A percentile compares a stretch with the other conserved stretches of the same genome.
phyloP scores from a whole-genome alignment of 2,113 vertebrate species.

The Podarcis muralis region DNA sequence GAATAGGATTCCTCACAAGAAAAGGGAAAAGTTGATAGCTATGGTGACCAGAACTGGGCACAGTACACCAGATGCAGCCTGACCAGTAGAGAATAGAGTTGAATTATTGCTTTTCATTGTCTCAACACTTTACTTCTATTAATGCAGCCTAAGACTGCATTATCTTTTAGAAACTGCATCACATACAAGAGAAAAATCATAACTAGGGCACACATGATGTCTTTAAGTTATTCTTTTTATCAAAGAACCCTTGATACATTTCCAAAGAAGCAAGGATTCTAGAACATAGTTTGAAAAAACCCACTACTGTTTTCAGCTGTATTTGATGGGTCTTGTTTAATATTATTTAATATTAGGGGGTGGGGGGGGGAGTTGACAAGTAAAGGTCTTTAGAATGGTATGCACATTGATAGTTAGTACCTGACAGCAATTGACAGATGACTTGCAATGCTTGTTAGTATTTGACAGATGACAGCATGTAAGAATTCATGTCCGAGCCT shows the following conservation, averaged over 20 bases:
- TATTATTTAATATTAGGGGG: background rate
- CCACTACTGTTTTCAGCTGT: background rate
- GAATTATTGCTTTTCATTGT: too few relatives aligned
- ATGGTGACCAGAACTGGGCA: too few relatives aligned
- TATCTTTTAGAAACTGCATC: too few relatives aligned
- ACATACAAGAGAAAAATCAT: background rate
- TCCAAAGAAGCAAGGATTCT: background rate
- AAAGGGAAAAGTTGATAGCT: too few relatives aligned
- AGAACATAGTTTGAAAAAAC: background rate
- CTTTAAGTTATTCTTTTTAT: background rate
- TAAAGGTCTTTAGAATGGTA: background rate
- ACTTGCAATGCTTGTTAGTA: background rate
- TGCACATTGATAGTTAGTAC: background rate
- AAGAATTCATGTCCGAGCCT: background rate
- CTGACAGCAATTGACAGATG: background rate
- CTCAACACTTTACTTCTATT: too few relatives aligned
- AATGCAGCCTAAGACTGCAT: too few relatives aligned
- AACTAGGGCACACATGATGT: background rate
- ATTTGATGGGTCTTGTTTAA: background rate
- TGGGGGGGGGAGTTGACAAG: background rate
- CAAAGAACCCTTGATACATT: background rate
- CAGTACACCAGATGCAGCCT: too few relatives aligned
- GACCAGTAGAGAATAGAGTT: too few relatives aligned
- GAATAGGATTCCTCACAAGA: too few relatives aligned
- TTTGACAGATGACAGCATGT: background rate